Evolutionary conservation across 2,888 invertebrate species (phyloP), one percentile per base, ranked within the genome.

Genomic region (Dicyrtoma fusca): DNA sequence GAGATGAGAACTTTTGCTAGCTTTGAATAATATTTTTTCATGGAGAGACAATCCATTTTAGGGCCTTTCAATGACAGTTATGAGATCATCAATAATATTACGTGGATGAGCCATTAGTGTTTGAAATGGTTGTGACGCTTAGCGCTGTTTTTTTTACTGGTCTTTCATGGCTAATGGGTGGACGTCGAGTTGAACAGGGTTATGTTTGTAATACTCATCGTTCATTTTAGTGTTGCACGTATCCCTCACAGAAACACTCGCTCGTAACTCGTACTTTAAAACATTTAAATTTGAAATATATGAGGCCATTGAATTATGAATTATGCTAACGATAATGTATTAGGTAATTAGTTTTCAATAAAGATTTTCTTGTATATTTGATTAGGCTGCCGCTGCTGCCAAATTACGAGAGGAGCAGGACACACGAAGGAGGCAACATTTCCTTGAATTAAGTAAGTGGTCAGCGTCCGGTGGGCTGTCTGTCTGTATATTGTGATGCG

Each of bases 351-450:
- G 57, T 57, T 21, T 25, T 25, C 17, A 62, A 25, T 26, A 25
- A 26, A 44, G 42, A 57, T 55, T 26, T 49, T 21, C 53, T n/a
- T 64, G 55, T 34, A 49, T 23, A 14, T 69, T 66, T 73, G 3
- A 34, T 10, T 69, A 79, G 77, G 78, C 79, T 26, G 64, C 75
- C 53, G 75, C 76, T 47, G 79, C 79, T 3, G 74, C 75, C 3
- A 71, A 73, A 45, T 72, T 79, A 42, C 76, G 80, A n/a, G 78
- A 77, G 63, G 80, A 80, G 72, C 80, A 80, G 73, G 79, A 80
- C 69, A 69, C 75, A 19, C 70, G 79, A n/a, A 73, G 80, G 14
- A 71, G 75, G 51, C 75, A 72, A 65, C 80, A 80, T 61, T 80
- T 79, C 73, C 77, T 78, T 65, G 79, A 80, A 62, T 71, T 80